phyloP scores from a whole-genome alignment of 1,140 invertebrate genomes.

The Trypoxylus dichotomus region DNA sequence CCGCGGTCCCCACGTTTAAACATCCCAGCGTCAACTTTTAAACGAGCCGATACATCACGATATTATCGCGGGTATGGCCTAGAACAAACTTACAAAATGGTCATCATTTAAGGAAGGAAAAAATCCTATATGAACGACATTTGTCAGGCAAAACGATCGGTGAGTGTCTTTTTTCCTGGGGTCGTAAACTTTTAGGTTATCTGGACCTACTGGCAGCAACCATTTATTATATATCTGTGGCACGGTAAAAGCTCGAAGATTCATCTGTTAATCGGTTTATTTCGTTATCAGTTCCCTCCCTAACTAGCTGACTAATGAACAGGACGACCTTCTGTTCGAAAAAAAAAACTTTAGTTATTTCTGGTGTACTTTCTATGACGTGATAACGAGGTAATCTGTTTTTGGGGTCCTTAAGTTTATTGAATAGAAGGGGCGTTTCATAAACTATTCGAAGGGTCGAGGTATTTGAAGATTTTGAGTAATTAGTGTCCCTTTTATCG shows the following conservation, averaged over 20 bases:
- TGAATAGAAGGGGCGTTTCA: conserved; percentile 8
- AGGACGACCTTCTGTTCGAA: background rate
- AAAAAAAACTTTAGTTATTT: background rate
- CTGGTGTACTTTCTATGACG: background rate
- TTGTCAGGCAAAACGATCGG: background rate
- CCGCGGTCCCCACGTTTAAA: background rate
- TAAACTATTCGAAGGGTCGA: background rate
- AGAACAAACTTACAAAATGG: background rate
- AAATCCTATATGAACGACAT: background rate
- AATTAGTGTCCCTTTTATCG: background rate
- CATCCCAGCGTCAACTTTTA: background rate
- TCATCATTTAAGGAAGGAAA: background rate
- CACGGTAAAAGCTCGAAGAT: conserved; percentile 7
- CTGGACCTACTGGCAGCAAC: background rate
- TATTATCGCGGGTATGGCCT: background rate
- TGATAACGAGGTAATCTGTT: conserved; percentile 17
- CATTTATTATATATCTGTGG: conserved; percentile 13
- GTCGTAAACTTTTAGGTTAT: conserved; percentile 16
- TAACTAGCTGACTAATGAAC: conserved; percentile 24
- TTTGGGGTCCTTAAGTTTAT: background rate
- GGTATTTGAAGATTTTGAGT: background rate
- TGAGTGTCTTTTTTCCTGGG: background rate
- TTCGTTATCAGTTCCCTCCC: conserved; percentile 2
- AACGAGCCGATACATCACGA: background rate
- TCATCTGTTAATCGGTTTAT: conserved; percentile 24